Evolutionary conservation across 1,140 invertebrate genomes (phyloP).

Genomic region (Rhysida immarginata): DNA sequence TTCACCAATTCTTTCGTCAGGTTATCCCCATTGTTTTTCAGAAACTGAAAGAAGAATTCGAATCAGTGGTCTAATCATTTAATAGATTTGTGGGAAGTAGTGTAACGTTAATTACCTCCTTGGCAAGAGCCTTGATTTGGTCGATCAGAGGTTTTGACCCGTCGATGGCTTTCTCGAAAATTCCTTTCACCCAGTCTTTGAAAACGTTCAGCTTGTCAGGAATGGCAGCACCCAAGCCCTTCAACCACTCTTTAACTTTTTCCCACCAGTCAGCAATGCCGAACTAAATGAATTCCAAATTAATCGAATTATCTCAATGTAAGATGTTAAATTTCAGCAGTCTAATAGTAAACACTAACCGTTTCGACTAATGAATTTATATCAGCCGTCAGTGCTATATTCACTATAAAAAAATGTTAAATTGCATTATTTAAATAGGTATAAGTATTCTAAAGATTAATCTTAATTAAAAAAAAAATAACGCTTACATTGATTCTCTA

Average conservation of each 20-base stretch:
- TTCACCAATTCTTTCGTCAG: not conserved
- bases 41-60: not conserved
- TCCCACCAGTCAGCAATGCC: not conserved
- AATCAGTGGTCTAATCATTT: too few species aligned
- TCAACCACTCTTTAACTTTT: not conserved
- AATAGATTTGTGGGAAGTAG: too few species aligned
- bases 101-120: not conserved
- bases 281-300: not conserved
- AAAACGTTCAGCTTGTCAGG: not conserved
- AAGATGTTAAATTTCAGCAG: too few species aligned
- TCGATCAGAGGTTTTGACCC: not conserved
- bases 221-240: not conserved
- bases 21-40: not conserved
- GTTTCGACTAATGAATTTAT: too few species aligned
- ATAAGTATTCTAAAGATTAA: too few species aligned
- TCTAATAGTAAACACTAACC: too few species aligned
- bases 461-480: too few species aligned
- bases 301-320: too few species aligned
- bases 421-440: too few species aligned
- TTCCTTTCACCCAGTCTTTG: not conserved
- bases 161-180: not conserved
- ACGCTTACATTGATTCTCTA: too few species aligned
- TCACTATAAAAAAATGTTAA: too few species aligned
- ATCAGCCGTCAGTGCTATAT: too few species aligned
- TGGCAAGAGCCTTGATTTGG: not conserved